Conservation (phyloP, 2,797 vertebrate species). For the Megaceryle alcyon region DNA sequence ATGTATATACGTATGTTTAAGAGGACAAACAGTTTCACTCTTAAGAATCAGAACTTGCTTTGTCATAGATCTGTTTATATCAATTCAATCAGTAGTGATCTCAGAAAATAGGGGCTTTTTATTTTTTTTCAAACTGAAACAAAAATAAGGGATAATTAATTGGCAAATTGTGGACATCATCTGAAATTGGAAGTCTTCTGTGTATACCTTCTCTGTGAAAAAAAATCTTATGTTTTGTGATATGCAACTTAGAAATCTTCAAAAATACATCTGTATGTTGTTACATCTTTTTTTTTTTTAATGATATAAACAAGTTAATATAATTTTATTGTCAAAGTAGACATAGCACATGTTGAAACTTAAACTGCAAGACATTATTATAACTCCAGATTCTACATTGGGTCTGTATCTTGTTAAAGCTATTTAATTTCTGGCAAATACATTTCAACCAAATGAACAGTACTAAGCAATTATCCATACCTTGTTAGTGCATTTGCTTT, state of each 20-base stretch:
- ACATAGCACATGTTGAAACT: not conserved
- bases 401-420: not conserved
- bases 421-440: not conserved
- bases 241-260: not conserved
- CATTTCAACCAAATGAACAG: not conserved
- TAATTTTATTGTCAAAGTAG: not conserved
- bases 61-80: not conserved
- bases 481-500: not conserved
- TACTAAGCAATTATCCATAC: not conserved
- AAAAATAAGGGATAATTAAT: not conserved
- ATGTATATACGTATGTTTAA: not conserved
- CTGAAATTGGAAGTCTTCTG: not conserved
- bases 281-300: not conserved
- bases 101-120: fast-evolving
- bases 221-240: not conserved
- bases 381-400: not conserved
- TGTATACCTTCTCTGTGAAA: not conserved
- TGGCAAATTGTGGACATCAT: not conserved
- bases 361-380: not conserved
- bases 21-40: not conserved
- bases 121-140: not conserved
- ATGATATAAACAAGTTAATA: not conserved
- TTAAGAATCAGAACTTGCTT: not conserved
- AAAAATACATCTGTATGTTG: not conserved
- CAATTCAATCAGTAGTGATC: not conserved